These are phyloP conservation scores for Oligia fasciuncula DNA, from an alignment of 2,888 invertebrate species.

Conservation along the genomic window DNA sequence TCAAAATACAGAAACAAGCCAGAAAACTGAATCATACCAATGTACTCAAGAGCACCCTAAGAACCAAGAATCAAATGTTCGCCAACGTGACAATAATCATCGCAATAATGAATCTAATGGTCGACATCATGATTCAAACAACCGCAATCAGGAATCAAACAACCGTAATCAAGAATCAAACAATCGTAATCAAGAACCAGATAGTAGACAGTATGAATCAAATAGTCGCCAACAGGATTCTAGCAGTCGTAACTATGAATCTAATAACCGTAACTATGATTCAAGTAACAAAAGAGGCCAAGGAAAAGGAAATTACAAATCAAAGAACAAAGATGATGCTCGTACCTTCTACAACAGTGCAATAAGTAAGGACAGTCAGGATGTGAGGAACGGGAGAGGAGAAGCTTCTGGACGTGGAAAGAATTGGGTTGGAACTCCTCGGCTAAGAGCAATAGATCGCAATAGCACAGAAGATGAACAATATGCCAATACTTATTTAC, in stretches of 20 bases:
- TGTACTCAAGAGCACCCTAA: constrained; percentile 70
- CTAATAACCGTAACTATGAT: constrained; percentile 65
- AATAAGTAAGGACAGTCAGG: constrained; percentile 80
- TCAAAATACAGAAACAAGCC: constrained; percentile 64
- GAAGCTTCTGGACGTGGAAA: constrained; percentile 76
- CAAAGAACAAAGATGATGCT: constrained; percentile 82
- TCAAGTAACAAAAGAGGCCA: constrained; percentile 76
- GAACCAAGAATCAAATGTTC: constrained; percentile 69
- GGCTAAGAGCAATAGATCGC: constrained; percentile 77
- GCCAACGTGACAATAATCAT: constrained; percentile 55
- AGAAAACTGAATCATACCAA: constrained; percentile 63
- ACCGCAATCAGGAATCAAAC: constrained; percentile 58
- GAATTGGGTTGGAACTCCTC: constrained; percentile 82
- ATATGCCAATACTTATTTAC: constrained; percentile 82
- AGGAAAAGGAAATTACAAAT: constrained; percentile 77
- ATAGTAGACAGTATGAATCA: constrained; percentile 42
- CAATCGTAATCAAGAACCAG: constrained; percentile 62
- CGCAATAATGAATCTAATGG: constrained; percentile 65
- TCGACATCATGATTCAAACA: constrained; percentile 64
- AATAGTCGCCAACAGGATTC: constrained; percentile 46
- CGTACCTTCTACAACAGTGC: constrained; percentile 85
- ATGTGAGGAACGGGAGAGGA: constrained; percentile 79
- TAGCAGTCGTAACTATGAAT: constrained; percentile 56
- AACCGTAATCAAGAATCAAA: constrained; percentile 63
- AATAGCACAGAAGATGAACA: constrained; percentile 83